Conservation (phyloP, 2,113 vertebrate genomes). For the Cichladusa arquata region DNA sequence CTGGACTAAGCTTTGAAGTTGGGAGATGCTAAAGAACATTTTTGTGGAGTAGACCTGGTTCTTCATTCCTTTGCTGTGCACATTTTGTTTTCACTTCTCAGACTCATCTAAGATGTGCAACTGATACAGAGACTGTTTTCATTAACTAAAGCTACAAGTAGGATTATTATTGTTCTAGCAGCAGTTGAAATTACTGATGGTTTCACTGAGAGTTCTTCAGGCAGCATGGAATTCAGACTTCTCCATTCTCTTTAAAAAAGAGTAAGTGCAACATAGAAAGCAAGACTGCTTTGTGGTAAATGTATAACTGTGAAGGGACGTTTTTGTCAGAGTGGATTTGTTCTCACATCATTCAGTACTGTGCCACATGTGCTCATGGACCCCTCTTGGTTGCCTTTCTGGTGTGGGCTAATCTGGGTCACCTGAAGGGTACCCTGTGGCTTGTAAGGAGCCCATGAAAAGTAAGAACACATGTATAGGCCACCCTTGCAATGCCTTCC, state of each 20-base stretch:
- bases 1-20: not conserved
- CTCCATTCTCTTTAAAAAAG: not conserved
- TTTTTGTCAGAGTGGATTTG: not conserved
- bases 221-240: not conserved
- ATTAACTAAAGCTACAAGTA: not conserved
- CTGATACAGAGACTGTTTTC: not conserved
- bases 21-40: not conserved
- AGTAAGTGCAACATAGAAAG: not conserved
- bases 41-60: not conserved
- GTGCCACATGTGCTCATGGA: not conserved
- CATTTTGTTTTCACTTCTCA: not conserved
- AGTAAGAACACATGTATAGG: not conserved
- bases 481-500: not conserved
- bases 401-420: not conserved
- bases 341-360: fast-evolving
- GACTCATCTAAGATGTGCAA: not conserved
- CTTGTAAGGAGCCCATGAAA: not conserved
- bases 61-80: not conserved
- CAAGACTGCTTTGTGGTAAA: not conserved
- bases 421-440: not conserved
- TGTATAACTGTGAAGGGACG: not conserved
- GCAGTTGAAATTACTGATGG: not conserved
- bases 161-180: not conserved
- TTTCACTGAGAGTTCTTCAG: not conserved
- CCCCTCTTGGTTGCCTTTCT: not conserved